phyloP scores from a whole-genome alignment of 1,140 invertebrate genomes.

The Brachionus angularis region DNA sequence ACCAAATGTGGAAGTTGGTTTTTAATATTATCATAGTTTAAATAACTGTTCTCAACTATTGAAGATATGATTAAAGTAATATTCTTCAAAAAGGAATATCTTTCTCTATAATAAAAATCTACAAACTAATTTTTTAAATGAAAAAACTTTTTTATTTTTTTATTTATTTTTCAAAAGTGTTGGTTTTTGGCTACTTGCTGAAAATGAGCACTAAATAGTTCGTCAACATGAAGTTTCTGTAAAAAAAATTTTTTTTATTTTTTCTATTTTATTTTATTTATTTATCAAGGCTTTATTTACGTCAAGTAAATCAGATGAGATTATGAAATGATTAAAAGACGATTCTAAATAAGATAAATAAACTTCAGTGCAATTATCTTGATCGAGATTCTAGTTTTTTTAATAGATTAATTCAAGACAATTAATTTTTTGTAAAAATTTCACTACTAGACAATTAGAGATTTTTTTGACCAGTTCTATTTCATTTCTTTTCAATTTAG shows the following conservation, averaged over 20 bases:
- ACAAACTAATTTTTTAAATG: constrained; percentile 32
- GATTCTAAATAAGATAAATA: constrained; percentile 24
- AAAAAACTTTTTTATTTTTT: not conserved
- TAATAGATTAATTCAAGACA: not conserved
- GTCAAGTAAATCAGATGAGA: constrained; percentile 1
- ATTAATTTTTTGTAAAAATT: not conserved
- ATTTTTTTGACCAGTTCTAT: constrained; percentile 22
- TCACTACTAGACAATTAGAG: constrained; percentile 6
- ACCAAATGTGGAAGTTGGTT: not conserved
- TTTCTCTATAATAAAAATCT: constrained; percentile 34
- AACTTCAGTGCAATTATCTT: constrained; percentile 7
- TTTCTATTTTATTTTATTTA: not conserved
- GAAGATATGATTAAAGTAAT: not conserved
- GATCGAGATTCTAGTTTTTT: constrained; percentile 15
- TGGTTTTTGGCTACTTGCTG: not conserved
- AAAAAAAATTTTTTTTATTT: not conserved
- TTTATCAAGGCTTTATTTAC: not conserved
- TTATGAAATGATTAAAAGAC: constrained; percentile 13
- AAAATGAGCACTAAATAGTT: constrained; percentile 38
- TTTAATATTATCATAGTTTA: not conserved
- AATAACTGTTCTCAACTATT: constrained; percentile 2
- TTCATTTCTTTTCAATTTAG: constrained; percentile 31
- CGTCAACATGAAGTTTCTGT: constrained; percentile 34
- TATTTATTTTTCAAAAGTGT: not conserved
- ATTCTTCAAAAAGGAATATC: constrained; percentile 24